A percentile compares a stretch with the other conserved stretches of the same genome.
Conservation (phyloP, 2,888 invertebrate genomes). For the Therioaphis trifolii region DNA sequence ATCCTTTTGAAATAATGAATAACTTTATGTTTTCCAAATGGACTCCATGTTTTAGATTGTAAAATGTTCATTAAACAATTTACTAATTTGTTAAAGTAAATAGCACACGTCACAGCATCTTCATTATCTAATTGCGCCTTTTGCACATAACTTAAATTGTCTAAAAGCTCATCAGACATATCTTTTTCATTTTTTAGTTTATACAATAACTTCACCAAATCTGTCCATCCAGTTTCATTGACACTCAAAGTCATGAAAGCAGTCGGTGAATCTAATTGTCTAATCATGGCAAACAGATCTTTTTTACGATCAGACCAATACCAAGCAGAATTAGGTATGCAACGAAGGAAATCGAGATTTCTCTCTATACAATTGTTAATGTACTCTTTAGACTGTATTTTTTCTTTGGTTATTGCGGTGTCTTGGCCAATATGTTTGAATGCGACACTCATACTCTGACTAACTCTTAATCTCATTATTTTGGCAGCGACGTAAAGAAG, state of each 20-base stretch:
- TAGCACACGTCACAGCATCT: slow-evolving; percentile 64
- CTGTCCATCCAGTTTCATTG: slow-evolving; percentile 63
- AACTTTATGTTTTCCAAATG: slow-evolving; percentile 58
- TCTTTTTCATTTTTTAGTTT: slow-evolving; percentile 56
- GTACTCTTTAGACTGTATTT: not conserved
- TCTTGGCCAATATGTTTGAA: slow-evolving; percentile 66
- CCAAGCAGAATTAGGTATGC: slow-evolving; percentile 53
- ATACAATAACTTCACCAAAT: slow-evolving; percentile 64
- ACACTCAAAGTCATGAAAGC: slow-evolving; percentile 64
- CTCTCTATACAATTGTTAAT: not conserved
- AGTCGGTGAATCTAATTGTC: slow-evolving; percentile 63
- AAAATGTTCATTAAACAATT: slow-evolving; percentile 55
- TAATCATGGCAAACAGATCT: slow-evolving; percentile 64
- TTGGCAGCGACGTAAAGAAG: slow-evolving; percentile 69
- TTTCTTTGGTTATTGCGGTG: slow-evolving; percentile 65
- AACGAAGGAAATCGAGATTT: not conserved
- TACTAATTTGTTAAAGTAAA: slow-evolving; percentile 64
- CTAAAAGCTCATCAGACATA: slow-evolving; percentile 6
- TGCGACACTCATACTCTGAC: slow-evolving; percentile 64
- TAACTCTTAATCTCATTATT: slow-evolving; percentile 67
- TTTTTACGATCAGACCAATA: slow-evolving; percentile 64
- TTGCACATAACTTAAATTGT: not conserved
- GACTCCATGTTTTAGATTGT: slow-evolving; percentile 34
- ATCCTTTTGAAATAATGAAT: slow-evolving; percentile 63
- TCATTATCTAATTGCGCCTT: slow-evolving; percentile 2